Conservation (phyloP, 2,888 invertebrate species). For the Oscheius onirici region DNA sequence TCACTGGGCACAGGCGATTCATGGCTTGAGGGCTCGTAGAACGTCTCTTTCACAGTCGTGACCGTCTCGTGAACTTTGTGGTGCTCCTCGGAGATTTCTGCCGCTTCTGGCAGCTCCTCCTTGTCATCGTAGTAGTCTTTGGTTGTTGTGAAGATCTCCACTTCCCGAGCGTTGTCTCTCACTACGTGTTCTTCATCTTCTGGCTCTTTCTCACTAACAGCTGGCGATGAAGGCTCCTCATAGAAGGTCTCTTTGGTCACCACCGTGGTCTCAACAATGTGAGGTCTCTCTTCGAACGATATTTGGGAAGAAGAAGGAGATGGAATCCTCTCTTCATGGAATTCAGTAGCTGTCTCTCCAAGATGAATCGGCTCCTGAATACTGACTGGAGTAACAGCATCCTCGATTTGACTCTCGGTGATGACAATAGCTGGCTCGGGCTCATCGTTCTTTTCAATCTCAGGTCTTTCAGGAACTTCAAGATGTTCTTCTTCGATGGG, state of each 20-base stretch:
- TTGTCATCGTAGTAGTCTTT: constrained; percentile 14
- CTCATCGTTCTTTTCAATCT: background rate
- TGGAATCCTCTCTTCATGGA: too few relatives aligned
- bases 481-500: background rate
- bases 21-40: constrained; percentile 2
- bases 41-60: constrained; percentile 13
- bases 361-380: too few relatives aligned
- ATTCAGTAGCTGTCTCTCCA: too few relatives aligned
- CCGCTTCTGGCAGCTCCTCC: background rate
- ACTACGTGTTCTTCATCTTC: background rate
- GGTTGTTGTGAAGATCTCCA: constrained; percentile 6
- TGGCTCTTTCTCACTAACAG: background rate
- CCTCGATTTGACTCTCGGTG: too few relatives aligned
- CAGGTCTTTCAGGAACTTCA: background rate
- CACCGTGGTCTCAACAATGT: constrained; percentile 4
- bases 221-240: background rate
- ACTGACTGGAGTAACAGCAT: too few relatives aligned
- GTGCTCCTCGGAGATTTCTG: background rate
- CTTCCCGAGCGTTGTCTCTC: constrained; percentile 8
- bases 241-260: background rate
- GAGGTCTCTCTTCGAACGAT: background rate
- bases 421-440: background rate
- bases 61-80: background rate
- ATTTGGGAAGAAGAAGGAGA: too few relatives aligned
- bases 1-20: background rate